Evolutionary conservation across 2,797 vertebrate genomes (phyloP).

Genomic region (Protosalanx chinensis): DNA sequence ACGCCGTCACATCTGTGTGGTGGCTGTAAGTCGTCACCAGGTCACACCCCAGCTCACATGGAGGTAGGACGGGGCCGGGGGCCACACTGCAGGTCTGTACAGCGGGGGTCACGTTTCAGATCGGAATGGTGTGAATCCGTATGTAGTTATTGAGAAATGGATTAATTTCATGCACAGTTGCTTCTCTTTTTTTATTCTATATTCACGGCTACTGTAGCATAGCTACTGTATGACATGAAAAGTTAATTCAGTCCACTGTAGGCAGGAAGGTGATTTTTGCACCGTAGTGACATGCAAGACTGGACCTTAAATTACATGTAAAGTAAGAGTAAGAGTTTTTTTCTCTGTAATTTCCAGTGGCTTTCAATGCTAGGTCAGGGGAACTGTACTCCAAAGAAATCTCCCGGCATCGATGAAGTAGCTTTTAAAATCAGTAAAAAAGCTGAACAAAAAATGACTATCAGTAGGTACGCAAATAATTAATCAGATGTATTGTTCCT

Average conservation of each 20-base stretch:
- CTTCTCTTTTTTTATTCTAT: no score
- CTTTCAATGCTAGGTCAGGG: constrained; percentile 17
- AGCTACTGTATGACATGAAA: not conserved
- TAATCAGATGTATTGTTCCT: constrained; percentile 26
- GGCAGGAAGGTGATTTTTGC: not conserved
- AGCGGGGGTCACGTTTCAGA: not conserved
- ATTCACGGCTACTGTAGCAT: no score
- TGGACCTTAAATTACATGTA: not conserved
- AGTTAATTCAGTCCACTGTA: no score
- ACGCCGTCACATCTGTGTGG: constrained; percentile 4
- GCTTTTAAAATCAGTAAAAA: constrained; percentile 34
- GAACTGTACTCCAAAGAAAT: constrained; percentile 18
- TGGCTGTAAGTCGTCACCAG: not conserved
- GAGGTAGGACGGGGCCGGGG: not conserved
- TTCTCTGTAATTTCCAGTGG: constrained; percentile 11
- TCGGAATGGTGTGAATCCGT: not conserved
- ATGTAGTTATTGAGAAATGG: not conserved
- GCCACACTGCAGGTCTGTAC: no score
- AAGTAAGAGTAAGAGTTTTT: constrained; percentile 10
- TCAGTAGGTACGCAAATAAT: constrained; percentile 43
- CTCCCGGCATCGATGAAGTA: constrained; percentile 21
- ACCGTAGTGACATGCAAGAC: not conserved
- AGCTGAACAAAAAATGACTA: constrained; percentile 36
- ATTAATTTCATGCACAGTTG: not conserved
- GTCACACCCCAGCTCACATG: not conserved